Evolutionary conservation across 2,797 vertebrate species (phyloP).

Genomic region (Poeciliopsis presidionis): DNA sequence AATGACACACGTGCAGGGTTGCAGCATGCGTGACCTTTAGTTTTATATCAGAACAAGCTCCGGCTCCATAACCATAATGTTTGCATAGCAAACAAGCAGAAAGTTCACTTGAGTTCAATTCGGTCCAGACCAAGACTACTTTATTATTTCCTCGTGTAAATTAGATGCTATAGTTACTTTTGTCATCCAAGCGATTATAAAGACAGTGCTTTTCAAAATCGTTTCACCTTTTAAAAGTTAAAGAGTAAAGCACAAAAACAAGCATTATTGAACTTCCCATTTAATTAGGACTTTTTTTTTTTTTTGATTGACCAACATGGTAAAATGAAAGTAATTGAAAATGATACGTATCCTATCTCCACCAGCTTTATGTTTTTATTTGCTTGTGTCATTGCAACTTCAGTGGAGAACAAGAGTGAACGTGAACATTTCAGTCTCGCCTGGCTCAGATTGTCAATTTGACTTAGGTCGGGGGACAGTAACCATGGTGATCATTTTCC

Average conservation of each 20-base stretch:
- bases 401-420: neutral
- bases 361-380: neutral
- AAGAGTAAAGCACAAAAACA: neutral
- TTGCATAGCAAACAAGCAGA: slow-evolving; percentile 44
- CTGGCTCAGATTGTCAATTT: neutral
- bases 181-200: neutral
- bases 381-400: neutral
- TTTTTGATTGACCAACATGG: neutral
- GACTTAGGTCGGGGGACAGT: neutral
- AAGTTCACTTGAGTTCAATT: neutral
- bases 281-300: neutral
- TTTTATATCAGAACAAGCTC: slow-evolving; percentile 9
- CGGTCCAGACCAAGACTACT: neutral
- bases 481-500: neutral
- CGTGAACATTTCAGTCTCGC: neutral
- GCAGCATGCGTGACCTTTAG: slow-evolving; percentile 27
- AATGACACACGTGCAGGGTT: slow-evolving; percentile 27
- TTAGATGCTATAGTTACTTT: neutral
- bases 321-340: neutral
- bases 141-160: neutral
- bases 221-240: neutral
- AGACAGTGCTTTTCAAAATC: neutral
- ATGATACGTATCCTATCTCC: neutral
- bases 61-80: slow-evolving; percentile 10
- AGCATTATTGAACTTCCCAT: neutral